phyloP scores from a whole-genome alignment of 2,113 vertebrate species.

The Ibidorhyncha struthersii region DNA sequence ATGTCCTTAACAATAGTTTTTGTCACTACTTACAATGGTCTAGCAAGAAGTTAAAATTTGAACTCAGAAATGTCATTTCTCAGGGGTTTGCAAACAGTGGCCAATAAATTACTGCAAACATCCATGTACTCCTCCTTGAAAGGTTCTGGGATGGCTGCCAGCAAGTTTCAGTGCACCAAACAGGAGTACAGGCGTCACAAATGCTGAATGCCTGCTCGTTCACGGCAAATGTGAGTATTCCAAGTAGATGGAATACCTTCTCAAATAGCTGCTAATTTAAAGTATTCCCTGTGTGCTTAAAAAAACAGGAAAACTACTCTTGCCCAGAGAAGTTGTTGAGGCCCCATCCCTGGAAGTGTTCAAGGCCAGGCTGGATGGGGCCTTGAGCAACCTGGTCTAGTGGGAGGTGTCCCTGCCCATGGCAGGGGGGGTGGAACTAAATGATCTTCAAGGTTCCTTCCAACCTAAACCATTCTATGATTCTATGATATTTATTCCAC shows the following conservation, averaged over 20 bases:
- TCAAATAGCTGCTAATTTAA: background rate
- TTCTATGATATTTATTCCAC: background rate
- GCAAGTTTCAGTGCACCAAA: background rate
- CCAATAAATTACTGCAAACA: background rate
- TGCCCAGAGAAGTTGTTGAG: too few species aligned
- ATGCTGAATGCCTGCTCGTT: background rate
- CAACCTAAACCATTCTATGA: too few species aligned
- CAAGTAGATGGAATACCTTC: background rate
- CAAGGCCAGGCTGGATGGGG: too few species aligned
- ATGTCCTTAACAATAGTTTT: background rate
- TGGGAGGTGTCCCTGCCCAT: too few species aligned
- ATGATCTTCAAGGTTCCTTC: too few species aligned
- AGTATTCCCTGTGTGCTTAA: background rate
- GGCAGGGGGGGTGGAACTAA: too few species aligned
- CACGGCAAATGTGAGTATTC: background rate
- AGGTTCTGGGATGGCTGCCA: slow-evolving; percentile 23
- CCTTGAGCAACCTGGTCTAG: too few species aligned
- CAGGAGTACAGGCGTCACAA: background rate
- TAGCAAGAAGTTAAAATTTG: background rate
- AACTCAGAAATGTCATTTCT: slow-evolving; percentile 9
- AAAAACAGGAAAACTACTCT: background rate
- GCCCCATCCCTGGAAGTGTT: too few species aligned
- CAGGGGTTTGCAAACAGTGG: background rate
- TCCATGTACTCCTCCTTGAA: background rate
- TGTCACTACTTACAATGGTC: background rate